Base-by-base conservation (phyloP, 2,797 vertebrate genomes). In the Etheostoma nigrum region DNA sequence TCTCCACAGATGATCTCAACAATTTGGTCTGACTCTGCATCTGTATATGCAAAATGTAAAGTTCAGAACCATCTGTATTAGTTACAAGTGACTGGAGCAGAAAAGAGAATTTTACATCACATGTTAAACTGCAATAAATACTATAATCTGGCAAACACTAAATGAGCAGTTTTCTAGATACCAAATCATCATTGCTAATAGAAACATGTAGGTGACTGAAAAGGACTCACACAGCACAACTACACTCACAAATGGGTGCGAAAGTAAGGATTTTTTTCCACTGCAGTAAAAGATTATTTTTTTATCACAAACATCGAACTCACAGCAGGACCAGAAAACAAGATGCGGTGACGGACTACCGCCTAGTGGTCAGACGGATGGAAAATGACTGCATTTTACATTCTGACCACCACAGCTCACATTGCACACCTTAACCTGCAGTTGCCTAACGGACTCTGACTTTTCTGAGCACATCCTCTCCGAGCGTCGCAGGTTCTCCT, bases 341-440 rank as follows among this genome's bases (percentile, higher is more conserved):
- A 23, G 63, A 85, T 8, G 40, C 71, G 23, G 14, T 25, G 18
- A 30, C 6, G 69, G 45, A 88, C 78, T 82, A 76, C 15, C 8
- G 47, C 86, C 92, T 90, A 58, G 81, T 89, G 93, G 90, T 73
- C 78, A 90, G 86, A 85, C 49, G 16, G 19, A 62, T 27, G 71
- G 72, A 75, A 79, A 71, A 71, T 69, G 45, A 48, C 5, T 57
- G 84, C 67, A 53, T 78, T 70, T 74, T 6, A 47, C 74, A 76
- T 60, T 42, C 55, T 54, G 76, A 78, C 67, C 55, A 21, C 16
- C 21, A 49, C 79, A 55, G 74, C 72, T 72, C 27, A 44, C 2
- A 21, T 69, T 61, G 82, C 93, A 91, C 92, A 98, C 96, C 96
- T 97, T 93, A 86, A 87, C 85, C 93, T 96, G 95, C 54, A 96